These are phyloP conservation scores for Athalia cordata DNA, from an alignment of 2,888 invertebrate genomes.

Conservation along the genomic window DNA sequence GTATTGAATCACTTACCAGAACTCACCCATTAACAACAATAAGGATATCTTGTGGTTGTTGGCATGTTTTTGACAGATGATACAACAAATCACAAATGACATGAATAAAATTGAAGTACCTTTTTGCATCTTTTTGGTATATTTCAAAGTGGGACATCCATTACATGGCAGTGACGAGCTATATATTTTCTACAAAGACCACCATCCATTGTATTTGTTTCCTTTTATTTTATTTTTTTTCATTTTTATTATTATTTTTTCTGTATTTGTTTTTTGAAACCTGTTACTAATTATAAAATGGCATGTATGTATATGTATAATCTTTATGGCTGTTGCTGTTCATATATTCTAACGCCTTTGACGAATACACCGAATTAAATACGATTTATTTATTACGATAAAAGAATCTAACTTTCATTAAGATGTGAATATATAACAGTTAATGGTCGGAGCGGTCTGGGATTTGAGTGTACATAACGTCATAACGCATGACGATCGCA, in stretches of 20 bases:
- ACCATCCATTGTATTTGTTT: constrained; percentile 16
- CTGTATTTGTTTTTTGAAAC: background rate
- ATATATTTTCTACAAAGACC: constrained; percentile 48
- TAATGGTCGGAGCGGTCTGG: constrained; percentile 25
- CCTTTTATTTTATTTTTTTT: no score
- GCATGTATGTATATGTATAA: constrained; percentile 5
- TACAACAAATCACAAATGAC: background rate
- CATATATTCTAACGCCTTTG: constrained; percentile 27
- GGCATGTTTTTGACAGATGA: background rate
- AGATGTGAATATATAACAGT: constrained; percentile 33
- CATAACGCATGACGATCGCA: background rate
- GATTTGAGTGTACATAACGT: constrained; percentile 24
- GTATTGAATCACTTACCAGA: constrained; percentile 12
- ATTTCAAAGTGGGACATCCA: constrained; percentile 48
- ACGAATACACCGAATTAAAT: constrained; percentile 39
- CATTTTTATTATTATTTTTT: no score
- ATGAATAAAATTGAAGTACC: constrained; percentile 1
- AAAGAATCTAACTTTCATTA: constrained; percentile 34
- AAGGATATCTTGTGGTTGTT: background rate
- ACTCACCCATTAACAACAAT: background rate
- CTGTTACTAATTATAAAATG: constrained; percentile 29
- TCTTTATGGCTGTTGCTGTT: constrained; percentile 7
- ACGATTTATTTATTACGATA: constrained; percentile 19
- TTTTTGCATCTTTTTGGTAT: constrained; percentile 34
- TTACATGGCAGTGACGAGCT: constrained; percentile 59